Evolutionary conservation across 2,113 vertebrate genomes (phyloP).

Genomic region (Todiramphus saurophagus): DNA sequence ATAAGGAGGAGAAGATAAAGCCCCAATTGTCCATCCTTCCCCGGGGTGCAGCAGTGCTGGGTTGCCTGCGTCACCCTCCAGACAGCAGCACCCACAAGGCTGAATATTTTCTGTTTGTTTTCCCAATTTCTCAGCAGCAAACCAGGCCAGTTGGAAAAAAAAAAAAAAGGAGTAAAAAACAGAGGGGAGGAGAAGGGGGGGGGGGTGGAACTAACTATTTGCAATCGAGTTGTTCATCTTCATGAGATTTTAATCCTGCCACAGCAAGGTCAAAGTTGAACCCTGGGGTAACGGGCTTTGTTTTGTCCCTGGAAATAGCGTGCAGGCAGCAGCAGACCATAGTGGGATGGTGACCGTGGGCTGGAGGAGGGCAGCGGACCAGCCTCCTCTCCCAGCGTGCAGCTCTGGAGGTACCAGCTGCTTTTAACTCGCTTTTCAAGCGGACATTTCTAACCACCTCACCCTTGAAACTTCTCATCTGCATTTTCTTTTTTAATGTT

Average conservation of each 20-base stretch:
- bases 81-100: not conserved
- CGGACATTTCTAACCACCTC: rapidly evolving
- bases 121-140: conserved; percentile 40
- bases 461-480: not conserved
- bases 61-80: not conserved
- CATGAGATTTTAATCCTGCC: conserved; percentile 10
- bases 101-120: not conserved
- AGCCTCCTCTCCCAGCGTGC: not conserved
- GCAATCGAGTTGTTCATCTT: not conserved
- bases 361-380: not conserved
- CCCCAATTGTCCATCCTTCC: not conserved
- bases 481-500: not conserved
- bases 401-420: not conserved
- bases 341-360: not conserved
- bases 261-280: conserved; percentile 43
- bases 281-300: not conserved
- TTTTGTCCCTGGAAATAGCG: not conserved
- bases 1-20: rapidly evolving
- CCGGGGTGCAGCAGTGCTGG: not conserved
- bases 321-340: not conserved
- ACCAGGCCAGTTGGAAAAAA: conserved; percentile 44
- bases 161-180: conserved; percentile 42
- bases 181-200: not conserved
- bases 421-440: not conserved
- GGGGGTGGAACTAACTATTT: conserved; percentile 23